These are phyloP conservation scores for Phylloscopus trochiloides DNA, from an alignment of 2,113 vertebrate genomes.

Conservation along the genomic window DNA sequence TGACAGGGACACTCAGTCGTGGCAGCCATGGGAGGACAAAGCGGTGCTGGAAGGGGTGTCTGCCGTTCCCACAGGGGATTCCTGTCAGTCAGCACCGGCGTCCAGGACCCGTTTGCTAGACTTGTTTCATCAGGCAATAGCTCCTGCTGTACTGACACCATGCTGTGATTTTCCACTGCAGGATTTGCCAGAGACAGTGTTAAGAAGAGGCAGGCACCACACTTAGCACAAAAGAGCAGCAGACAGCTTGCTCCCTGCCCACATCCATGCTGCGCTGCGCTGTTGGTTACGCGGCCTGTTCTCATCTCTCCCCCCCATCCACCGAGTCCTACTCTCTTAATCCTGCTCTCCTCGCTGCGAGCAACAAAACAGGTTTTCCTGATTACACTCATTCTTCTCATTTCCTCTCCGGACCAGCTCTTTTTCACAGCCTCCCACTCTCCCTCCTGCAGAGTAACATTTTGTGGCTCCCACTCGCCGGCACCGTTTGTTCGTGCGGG, in stretches of 20 bases:
- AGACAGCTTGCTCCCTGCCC: conserved; percentile 31
- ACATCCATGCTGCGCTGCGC: background rate
- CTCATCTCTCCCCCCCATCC: background rate
- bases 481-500: background rate
- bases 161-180: conserved; percentile 13
- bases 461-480: background rate
- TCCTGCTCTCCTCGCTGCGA: background rate
- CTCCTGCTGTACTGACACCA: background rate
- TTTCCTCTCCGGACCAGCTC: conserved; percentile 46
- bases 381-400: background rate
- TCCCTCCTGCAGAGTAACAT: background rate
- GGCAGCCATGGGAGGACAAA: background rate
- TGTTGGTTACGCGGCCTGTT: background rate
- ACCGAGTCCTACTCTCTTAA: background rate
- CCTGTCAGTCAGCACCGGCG: fast-evolving
- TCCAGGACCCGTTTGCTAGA: background rate
- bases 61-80: background rate
- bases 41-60: fast-evolving
- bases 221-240: conserved; percentile 46
- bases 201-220: conserved; percentile 5
- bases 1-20: background rate
- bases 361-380: conserved; percentile 20
- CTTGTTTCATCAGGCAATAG: background rate
- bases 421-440: conserved; percentile 46
- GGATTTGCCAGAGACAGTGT: background rate